Evolutionary conservation across 2,113 vertebrate genomes (phyloP), one percentile per base, ranked within the genome.

Genomic region (Elaphurus davidianus): DNA sequence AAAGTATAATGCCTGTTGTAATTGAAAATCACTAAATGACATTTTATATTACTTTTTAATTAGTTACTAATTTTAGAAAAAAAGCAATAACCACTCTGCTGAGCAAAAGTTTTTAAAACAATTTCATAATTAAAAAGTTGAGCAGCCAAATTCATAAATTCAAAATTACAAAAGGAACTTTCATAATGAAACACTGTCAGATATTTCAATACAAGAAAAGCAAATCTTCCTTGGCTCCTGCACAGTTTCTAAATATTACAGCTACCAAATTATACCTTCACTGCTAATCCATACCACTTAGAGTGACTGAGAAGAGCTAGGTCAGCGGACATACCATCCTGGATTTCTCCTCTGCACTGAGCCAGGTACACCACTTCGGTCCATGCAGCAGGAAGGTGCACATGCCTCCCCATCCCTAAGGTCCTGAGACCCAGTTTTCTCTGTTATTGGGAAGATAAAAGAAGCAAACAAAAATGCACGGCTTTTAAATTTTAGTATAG

Each of bases 321-420:
- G 57, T 88, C 71, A 95, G 83, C 89, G 74, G 67, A 98, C 93
- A 59, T 98, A 99, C 99, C 99, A 87, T 99, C 98, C 96, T 99
- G 98, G 95, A 99, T 98, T 97, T 98, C 95, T 94, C 98, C 99
- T 98, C 98, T 99, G 92, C 98, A 99, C 33, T 98, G 98, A 86
- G 98, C 98, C 93, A 99, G 97, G 30, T 98, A 98, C 30, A 98
- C 90, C 74, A 98, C 95, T 97, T 99, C 98, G n/a, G 86, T 98
- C 98, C 98, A 98, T 1, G 98, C 98, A 36, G 93, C 30, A 9
- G 98, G 96, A 89, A 99, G 98, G 94, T 98, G 94, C 47, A 98
- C 82, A 0, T 98, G 88, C 85, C 98, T 94, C 19, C 97, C 98
- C 47, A 88, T 98, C 83, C 97, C 98, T 52, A 97, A 92, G 60